These are phyloP conservation scores for Uria lomvia DNA, from an alignment of 2,113 vertebrate genomes.

Conservation along the genomic window DNA sequence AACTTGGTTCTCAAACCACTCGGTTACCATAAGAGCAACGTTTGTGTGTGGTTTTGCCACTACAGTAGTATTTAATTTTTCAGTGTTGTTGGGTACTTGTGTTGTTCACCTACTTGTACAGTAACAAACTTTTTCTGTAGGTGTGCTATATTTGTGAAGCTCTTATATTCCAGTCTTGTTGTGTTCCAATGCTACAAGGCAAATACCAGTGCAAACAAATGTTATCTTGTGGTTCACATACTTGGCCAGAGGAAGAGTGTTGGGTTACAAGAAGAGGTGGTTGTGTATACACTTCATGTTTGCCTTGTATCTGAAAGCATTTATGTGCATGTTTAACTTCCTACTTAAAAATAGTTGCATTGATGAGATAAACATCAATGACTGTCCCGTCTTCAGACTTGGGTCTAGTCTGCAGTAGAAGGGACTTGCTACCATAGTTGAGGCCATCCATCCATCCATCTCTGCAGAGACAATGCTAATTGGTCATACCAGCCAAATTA, in stretches of 20 bases:
- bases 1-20: neutral
- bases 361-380: neutral
- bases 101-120: neutral
- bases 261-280: conserved; percentile 10
- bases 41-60: neutral
- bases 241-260: neutral
- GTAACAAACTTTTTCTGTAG: neutral
- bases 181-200: neutral
- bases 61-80: neutral
- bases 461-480: neutral
- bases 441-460: neutral
- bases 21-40: neutral
- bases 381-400: neutral
- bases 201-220: neutral
- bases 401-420: neutral
- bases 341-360: neutral
- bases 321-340: neutral
- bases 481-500: neutral
- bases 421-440: neutral
- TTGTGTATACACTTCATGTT: neutral
- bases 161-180: neutral
- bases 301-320: neutral
- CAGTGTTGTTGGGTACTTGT: neutral
- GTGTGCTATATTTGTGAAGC: neutral
- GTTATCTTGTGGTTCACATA: neutral